Evolutionary conservation across 30 jellyfish, hydroid and myxozoan genomes (phyloP), one percentile per base, ranked within the genome.

Genomic region (Aurelia sp.): DNA sequence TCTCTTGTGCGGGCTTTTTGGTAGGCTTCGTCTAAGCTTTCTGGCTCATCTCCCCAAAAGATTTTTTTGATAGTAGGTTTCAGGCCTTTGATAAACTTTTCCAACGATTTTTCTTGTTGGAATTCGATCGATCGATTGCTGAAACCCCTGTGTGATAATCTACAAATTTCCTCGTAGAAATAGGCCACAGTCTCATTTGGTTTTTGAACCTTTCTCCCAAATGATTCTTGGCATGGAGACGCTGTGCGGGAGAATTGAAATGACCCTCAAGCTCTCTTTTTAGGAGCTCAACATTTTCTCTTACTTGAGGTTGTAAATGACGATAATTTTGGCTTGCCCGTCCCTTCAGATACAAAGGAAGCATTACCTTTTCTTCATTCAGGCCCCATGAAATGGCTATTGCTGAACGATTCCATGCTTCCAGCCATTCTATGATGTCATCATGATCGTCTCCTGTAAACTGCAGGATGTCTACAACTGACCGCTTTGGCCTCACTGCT

Each of bases 51-150:
- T n/a, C n/a, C n/a, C n/a, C n/a, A n/a, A n/a, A n/a, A n/a, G n/a
- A n/a, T 73, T 55, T 73, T 73, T 73, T 73, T 73, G 71, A 73
- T 73, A 13, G 84, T 73, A 37, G 84, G 84, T 48, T 73, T 73
- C 53, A 73, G 52, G 52, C 52, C 52, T 41, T 41, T 41, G 13
- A 41, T 41, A 13, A 41, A 41, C n/a, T 70, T 22, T 70, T 44
- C 61, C 18, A 70, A 48, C 6, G 63, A 70, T 58, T 33, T 70
- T 58, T 70, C 81, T 31, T 33, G 37, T 70, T 44, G 61, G 63
- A 70, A 70, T 16, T 70, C 81, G 37, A 48, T 10, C 13, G 81
- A 70, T 33, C 47, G 37, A 12, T 70, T 40, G 53, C 81, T 31
- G 62, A 52, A 70, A 19, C 63, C 81, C 63, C 81, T 52, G 61